phyloP scores from a whole-genome alignment of 2,797 vertebrate genomes.

The Acropternis orthonyx region DNA sequence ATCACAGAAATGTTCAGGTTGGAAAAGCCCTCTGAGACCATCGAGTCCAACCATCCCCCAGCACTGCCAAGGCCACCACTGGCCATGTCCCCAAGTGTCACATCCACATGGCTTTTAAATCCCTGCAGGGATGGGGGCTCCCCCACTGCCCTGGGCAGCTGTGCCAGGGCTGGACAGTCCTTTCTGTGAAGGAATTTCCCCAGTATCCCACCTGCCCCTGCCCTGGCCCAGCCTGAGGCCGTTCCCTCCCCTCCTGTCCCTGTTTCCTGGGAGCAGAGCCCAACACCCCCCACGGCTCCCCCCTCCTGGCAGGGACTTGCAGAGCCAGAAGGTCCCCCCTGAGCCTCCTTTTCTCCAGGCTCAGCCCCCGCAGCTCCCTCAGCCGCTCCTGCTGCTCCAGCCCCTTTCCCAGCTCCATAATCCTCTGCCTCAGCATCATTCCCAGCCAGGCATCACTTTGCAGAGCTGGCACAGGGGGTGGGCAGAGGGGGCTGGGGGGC shows the following conservation, averaged over 20 bases:
- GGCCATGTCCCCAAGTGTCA: neutral
- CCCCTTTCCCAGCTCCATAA: neutral
- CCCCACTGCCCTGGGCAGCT: neutral
- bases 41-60: neutral
- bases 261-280: neutral
- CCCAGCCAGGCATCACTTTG: neutral
- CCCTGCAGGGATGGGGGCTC: neutral
- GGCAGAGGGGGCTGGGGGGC: neutral
- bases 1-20: neutral
- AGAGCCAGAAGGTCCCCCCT: neutral
- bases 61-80: neutral
- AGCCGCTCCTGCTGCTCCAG: neutral
- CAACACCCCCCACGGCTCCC: neutral
- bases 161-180: neutral
- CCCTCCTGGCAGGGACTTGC: neutral
- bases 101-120: neutral
- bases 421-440: neutral
- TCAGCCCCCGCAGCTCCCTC: neutral
- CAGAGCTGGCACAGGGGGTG: neutral
- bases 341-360: neutral
- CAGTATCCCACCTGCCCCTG: neutral
- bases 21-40: neutral
- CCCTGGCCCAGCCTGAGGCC: neutral
- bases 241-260: rapidly evolving
- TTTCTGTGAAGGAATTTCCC: neutral